Evolutionary conservation across 1,140 invertebrate genomes (phyloP).

Genomic region (Hyles euphorbiae): DNA sequence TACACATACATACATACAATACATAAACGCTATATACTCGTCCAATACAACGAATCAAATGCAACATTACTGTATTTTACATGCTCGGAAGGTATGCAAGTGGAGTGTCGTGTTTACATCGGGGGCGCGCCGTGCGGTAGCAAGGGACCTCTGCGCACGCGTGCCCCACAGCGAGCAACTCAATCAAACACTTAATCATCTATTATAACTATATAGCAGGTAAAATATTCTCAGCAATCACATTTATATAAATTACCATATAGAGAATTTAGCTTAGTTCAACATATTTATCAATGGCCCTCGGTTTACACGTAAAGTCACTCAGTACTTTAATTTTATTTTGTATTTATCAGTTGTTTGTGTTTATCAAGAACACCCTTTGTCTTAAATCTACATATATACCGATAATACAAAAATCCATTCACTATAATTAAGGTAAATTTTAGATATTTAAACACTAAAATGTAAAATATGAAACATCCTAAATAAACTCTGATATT

Average conservation of each 20-base stretch:
- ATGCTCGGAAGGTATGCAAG: conserved; percentile 8
- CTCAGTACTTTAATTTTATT: conserved; percentile 70
- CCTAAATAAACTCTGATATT: conserved; percentile 76
- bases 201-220: conserved; percentile 70
- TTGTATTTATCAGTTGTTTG: conserved; percentile 68
- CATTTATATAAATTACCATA: conserved; percentile 71
- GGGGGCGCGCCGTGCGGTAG: background rate
- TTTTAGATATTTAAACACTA: conserved; percentile 75
- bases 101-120: background rate
- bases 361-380: conserved; percentile 70
- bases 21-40: conserved; percentile 42
- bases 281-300: conserved; percentile 72
- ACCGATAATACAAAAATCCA: conserved; percentile 75
- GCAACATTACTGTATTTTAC: conserved; percentile 25
- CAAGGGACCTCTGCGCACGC: conserved; percentile 19
- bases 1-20: conserved; percentile 56
- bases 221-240: conserved; percentile 73
- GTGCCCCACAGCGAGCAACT: conserved; percentile 32
- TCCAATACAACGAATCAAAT: conserved; percentile 37
- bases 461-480: conserved; percentile 74
- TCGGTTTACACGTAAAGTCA: conserved; percentile 75
- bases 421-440: conserved; percentile 75
- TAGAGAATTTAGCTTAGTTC: conserved; percentile 74
- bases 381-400: conserved; percentile 67
- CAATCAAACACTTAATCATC: conserved; percentile 54